Percentiles rank a stretch among this genome's conserved stretches.
These are phyloP conservation scores for Cylas formicarius DNA, from an alignment of 1,140 invertebrate species.

Conservation along the genomic window DNA sequence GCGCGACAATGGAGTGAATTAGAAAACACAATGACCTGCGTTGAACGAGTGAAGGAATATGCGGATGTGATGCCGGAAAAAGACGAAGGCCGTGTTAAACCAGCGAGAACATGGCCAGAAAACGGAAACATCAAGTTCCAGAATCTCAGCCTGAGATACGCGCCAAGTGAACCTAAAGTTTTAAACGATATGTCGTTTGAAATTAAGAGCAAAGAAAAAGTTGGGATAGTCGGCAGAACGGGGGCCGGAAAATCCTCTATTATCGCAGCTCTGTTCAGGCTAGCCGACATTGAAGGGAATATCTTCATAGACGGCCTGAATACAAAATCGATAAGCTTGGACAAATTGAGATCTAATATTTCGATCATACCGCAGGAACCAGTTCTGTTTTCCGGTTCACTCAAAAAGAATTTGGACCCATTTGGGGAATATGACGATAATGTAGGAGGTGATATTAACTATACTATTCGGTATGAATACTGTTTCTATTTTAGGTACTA, in stretches of 20 bases:
- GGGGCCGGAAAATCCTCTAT: conserved; percentile 65
- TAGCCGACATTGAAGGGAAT: conserved; percentile 59
- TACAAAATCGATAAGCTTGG: conserved; percentile 44
- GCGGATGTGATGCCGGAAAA: conserved; percentile 61
- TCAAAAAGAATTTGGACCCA: conserved; percentile 57
- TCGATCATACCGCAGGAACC: conserved; percentile 69
- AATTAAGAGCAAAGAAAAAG: conserved; percentile 56
- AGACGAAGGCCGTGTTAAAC: conserved; percentile 32
- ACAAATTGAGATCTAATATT: conserved; percentile 54
- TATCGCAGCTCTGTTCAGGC: conserved; percentile 62
- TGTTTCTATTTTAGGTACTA: conserved; percentile 43
- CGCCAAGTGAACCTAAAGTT: conserved; percentile 54
- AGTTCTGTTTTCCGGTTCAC: conserved; percentile 59
- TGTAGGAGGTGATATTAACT: conserved; percentile 51
- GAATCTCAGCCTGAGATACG: conserved; percentile 61
- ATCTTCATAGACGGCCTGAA: conserved; percentile 54
- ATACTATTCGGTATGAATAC: not conserved
- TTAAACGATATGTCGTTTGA: conserved; percentile 55
- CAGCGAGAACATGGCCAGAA: conserved; percentile 38
- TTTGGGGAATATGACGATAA: conserved; percentile 51
- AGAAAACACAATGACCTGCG: conserved; percentile 74
- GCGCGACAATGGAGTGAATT: conserved; percentile 73
- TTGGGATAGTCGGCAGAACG: conserved; percentile 54
- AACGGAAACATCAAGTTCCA: conserved; percentile 26
- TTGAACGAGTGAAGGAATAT: conserved; percentile 70